Conservation (phyloP, 2,888 invertebrate species). For the Drosophila paranaensis region DNA sequence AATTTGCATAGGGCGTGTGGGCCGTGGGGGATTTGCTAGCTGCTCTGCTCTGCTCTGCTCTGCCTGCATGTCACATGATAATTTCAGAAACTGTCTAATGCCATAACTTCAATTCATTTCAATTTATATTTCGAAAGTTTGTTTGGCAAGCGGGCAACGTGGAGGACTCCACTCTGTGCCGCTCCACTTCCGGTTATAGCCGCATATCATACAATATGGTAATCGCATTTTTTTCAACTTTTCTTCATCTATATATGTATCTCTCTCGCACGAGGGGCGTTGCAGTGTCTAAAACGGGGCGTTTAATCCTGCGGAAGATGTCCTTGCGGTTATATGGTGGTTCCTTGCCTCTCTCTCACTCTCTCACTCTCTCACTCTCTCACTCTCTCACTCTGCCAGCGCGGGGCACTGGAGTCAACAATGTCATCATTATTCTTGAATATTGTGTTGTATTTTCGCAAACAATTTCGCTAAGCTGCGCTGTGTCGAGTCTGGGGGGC, state of each 20-base stretch:
- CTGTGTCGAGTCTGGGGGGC: slow-evolving; percentile 33
- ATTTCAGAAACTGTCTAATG: slow-evolving; percentile 75
- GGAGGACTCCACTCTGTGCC: slow-evolving; percentile 20
- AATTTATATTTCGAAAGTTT: slow-evolving; percentile 73
- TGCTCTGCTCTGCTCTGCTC: background rate
- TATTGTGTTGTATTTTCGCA: slow-evolving; percentile 81
- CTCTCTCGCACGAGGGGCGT: slow-evolving; percentile 56
- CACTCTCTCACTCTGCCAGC: background rate
- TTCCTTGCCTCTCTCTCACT: slow-evolving; percentile 20
- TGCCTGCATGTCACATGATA: slow-evolving; percentile 80
- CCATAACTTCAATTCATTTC: slow-evolving; percentile 81
- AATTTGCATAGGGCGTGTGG: slow-evolving; percentile 61
- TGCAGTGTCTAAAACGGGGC: slow-evolving; percentile 76
- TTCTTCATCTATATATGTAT: slow-evolving; percentile 3
- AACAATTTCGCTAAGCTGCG: slow-evolving; percentile 80
- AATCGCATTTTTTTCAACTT: slow-evolving; percentile 50
- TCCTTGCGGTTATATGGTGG: slow-evolving; percentile 73
- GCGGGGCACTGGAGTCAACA: slow-evolving; percentile 74
- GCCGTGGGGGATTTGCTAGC: background rate
- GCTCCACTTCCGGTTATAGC: slow-evolving; percentile 58
- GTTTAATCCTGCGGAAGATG: slow-evolving; percentile 81
- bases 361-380: slow-evolving; percentile 8
- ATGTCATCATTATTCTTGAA: slow-evolving; percentile 83
- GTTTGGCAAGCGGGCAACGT: slow-evolving; percentile 46
- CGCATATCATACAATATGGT: slow-evolving; percentile 73